Evolutionary conservation across 23 tunicate genomes (phyloP).

Genomic region (Aplidium turbinatum): DNA sequence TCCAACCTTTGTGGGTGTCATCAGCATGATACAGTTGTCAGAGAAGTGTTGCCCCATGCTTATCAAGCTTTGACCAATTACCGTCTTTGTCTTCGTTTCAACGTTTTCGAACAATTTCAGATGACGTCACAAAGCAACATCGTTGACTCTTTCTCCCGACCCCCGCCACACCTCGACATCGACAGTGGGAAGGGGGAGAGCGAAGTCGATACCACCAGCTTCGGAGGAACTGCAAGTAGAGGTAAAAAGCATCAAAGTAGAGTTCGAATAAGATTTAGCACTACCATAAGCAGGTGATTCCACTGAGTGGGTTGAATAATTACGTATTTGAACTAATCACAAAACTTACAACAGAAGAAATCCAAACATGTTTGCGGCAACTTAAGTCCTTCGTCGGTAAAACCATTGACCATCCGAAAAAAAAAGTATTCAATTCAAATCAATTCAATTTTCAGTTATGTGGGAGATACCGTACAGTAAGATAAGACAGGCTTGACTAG

Average conservation of each 20-base stretch:
- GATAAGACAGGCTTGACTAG: too few species aligned
- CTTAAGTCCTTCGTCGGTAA: too few species aligned
- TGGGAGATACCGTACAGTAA: too few species aligned
- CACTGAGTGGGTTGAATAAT: neutral
- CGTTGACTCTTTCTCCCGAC: neutral
- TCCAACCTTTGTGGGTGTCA: too few species aligned
- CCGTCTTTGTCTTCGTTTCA: neutral
- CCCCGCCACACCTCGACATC: constrained; percentile 27
- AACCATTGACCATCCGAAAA: too few species aligned
- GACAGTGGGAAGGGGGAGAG: constrained; percentile 93
- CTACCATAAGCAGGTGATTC: too few species aligned
- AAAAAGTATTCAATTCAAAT: too few species aligned
- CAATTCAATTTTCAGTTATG: too few species aligned
- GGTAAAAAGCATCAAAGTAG: neutral
- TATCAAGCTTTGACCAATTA: neutral
- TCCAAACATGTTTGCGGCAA: too few species aligned
- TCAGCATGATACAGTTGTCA: too few species aligned
- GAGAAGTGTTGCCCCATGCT: neutral
- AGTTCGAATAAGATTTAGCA: too few species aligned
- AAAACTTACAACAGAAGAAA: too few species aligned
- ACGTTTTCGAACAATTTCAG: neutral
- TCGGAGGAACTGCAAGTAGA: constrained; percentile 16
- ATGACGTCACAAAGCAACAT: neutral
- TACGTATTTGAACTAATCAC: neutral
- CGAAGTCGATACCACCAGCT: constrained; percentile 66